These are phyloP conservation scores for Rhodophaea formosa DNA, from an alignment of 2,888 invertebrate genomes.

Conservation along the genomic window DNA sequence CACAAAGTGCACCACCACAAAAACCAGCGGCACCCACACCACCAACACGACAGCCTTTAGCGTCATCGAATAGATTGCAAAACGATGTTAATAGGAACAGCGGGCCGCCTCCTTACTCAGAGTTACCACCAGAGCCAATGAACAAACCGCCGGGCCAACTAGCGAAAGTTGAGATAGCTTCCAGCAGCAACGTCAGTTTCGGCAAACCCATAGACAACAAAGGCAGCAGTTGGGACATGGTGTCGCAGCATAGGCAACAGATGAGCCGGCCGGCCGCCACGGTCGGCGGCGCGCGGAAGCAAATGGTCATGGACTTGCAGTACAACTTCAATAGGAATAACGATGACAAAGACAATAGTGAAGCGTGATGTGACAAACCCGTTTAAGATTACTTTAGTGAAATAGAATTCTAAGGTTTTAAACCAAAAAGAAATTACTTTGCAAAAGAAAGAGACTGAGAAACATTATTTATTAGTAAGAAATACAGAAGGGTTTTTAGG, in stretches of 20 bases:
- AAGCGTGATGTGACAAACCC: constrained; percentile 38
- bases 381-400: not conserved
- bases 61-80: not conserved
- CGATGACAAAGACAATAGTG: constrained; percentile 45
- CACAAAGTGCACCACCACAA: not conserved
- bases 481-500: not conserved
- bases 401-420: not conserved
- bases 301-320: constrained; percentile 57
- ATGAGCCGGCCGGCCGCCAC: constrained; percentile 45
- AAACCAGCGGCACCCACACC: not conserved
- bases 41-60: not conserved
- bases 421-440: too few relatives aligned
- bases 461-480: not conserved
- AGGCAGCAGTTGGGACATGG: constrained; percentile 73
- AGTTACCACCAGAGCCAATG: constrained; percentile 29
- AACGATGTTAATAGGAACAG: constrained; percentile 56
- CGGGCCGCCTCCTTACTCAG: constrained; percentile 66
- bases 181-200: constrained; percentile 55
- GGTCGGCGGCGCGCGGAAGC: constrained; percentile 29
- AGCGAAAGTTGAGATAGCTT: constrained; percentile 33
- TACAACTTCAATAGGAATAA: constrained; percentile 43
- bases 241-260: constrained; percentile 75
- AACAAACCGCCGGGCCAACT: constrained; percentile 27
- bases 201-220: constrained; percentile 47
- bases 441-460: not conserved